These are phyloP conservation scores for Pterois miles DNA, from an alignment of 2,797 vertebrate species.

Conservation along the genomic window DNA sequence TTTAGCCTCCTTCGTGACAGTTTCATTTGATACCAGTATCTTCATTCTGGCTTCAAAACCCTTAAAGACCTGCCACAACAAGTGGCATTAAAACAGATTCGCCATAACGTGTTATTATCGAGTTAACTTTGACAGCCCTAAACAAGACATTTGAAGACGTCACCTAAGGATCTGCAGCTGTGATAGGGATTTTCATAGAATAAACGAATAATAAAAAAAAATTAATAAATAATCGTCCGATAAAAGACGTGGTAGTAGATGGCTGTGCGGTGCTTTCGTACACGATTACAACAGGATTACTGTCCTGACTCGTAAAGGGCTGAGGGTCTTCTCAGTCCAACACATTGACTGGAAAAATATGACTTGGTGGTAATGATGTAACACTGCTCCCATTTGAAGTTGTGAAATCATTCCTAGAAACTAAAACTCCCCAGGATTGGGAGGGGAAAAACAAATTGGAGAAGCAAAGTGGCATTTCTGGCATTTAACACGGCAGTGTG, in stretches of 20 bases:
- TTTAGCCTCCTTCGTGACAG: no score
- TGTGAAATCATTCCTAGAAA: constrained; percentile 64
- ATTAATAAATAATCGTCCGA: neutral
- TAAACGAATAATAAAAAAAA: neutral
- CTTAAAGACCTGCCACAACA: no score
- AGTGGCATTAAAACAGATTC: no score
- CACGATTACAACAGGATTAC: constrained; percentile 17
- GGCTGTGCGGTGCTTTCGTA: constrained; percentile 1
- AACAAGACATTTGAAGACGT: neutral
- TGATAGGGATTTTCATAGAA: neutral
- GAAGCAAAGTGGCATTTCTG: constrained; percentile 34
- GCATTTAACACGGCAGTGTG: constrained; percentile 27
- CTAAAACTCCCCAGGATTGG: constrained; percentile 32
- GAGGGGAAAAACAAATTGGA: neutral
- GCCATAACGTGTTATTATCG: no score
- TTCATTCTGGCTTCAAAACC: no score
- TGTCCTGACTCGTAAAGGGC: constrained; percentile 27
- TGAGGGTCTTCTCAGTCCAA: constrained; percentile 25
- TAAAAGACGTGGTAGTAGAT: neutral
- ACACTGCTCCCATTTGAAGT: constrained; percentile 45
- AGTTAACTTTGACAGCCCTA: no score
- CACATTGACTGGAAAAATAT: constrained; percentile 49
- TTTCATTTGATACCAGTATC: no score
- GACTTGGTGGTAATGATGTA: constrained; percentile 61
- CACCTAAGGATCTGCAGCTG: neutral